These are phyloP conservation scores for Riptortus pedestris DNA, from an alignment of 1,140 invertebrate genomes.

Conservation along the genomic window DNA sequence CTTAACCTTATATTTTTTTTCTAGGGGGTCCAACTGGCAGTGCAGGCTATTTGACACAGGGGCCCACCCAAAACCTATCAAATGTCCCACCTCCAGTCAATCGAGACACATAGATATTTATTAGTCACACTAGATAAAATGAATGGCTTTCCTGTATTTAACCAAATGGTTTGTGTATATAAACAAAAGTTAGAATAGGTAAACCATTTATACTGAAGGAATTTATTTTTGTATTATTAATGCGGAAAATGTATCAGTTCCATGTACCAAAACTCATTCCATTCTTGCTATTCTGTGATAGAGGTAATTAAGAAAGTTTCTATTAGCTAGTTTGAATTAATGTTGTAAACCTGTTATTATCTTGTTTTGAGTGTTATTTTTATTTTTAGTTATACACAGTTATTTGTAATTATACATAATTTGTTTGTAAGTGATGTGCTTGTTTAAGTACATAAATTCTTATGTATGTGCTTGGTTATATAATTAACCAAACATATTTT, in stretches of 20 bases:
- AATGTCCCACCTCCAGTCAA: constrained; percentile 11
- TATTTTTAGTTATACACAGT: no score
- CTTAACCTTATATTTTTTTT: background rate
- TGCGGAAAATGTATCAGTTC: background rate
- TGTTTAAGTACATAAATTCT: no score
- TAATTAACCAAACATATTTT: no score
- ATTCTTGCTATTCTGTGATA: background rate
- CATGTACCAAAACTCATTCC: background rate
- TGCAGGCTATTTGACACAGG: constrained; percentile 13
- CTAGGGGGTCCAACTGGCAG: constrained; percentile 5
- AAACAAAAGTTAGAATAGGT: background rate
- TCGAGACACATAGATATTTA: no score
- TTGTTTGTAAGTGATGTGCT: no score
- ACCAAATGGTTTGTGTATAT: background rate
- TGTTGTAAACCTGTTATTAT: no score
- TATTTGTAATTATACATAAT: no score
- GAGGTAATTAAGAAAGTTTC: no score
- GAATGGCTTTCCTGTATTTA: background rate
- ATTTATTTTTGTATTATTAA: background rate
- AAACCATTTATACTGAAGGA: background rate
- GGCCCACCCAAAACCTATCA: background rate
- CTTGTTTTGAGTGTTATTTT: no score
- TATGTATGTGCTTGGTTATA: no score
- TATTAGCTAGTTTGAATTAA: no score
- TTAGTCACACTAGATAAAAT: no score